phyloP scores from a whole-genome alignment of 2,888 invertebrate species.

The Melinaea marsaeus region DNA sequence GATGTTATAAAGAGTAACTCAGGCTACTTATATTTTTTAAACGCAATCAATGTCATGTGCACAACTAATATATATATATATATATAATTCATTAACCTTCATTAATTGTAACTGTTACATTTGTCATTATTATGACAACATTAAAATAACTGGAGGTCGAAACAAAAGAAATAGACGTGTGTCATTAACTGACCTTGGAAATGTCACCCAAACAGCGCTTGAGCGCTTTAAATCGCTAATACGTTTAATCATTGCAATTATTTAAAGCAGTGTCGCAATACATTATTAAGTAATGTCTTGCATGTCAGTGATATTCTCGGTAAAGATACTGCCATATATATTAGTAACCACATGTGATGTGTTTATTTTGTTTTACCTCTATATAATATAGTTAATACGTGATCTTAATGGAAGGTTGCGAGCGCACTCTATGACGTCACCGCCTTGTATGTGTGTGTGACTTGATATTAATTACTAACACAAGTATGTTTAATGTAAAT shows the following conservation, averaged over 20 bases:
- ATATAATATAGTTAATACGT: constrained; percentile 17
- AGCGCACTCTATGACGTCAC: constrained; percentile 49
- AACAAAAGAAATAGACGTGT: constrained; percentile 7
- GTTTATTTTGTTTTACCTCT: constrained; percentile 17
- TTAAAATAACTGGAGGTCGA: constrained; percentile 2
- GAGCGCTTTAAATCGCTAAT: not conserved
- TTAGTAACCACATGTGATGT: constrained; percentile 8
- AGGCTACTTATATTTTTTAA: no score
- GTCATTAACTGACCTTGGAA: constrained; percentile 27
- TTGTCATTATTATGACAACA: not conserved
- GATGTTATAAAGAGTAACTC: no score
- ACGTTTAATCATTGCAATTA: not conserved
- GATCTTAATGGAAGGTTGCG: constrained; percentile 40
- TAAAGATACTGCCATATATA: not conserved
- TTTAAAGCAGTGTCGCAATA: not conserved
- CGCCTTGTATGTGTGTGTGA: constrained; percentile 10
- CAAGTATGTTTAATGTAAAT: not conserved
- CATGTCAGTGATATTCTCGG: not conserved
- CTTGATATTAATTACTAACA: constrained; percentile 9
- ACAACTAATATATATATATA: no score
- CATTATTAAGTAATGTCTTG: not conserved
- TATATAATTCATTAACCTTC: no score
- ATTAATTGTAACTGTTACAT: not conserved
- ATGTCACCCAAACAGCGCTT: not conserved
- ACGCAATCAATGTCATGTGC: no score